Evolutionary conservation across 2,797 vertebrate genomes (phyloP).

Genomic region (Phalloptychus januarius): DNA sequence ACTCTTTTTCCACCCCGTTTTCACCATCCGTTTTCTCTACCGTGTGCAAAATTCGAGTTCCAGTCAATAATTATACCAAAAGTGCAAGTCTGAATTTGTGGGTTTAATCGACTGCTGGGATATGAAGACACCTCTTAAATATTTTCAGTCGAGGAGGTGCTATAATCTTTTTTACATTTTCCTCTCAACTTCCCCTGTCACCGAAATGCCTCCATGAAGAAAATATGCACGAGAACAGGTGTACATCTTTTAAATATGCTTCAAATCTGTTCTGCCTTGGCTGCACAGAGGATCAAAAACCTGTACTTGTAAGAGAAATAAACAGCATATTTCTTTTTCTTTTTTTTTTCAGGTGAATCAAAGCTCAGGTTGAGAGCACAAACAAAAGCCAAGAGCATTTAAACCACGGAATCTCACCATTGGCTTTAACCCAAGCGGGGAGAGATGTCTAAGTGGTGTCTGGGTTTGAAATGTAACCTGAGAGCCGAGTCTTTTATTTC

Average conservation of each 20-base stretch:
- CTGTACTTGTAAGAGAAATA: slow-evolving; percentile 32
- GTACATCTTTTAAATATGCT: slow-evolving; percentile 36
- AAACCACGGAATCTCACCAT: slow-evolving; percentile 50
- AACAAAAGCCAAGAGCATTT: slow-evolving; percentile 50
- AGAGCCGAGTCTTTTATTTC: slow-evolving; percentile 65
- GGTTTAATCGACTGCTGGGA: slow-evolving; percentile 67
- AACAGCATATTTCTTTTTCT: neutral
- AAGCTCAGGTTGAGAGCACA: slow-evolving; percentile 39
- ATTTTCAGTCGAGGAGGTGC: slow-evolving; percentile 48
- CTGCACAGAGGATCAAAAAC: slow-evolving; percentile 28
- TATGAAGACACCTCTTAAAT: slow-evolving; percentile 52
- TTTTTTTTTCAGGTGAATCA: slow-evolving; percentile 24
- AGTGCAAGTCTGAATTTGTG: slow-evolving; percentile 57
- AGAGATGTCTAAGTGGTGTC: slow-evolving; percentile 55
- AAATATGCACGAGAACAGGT: slow-evolving; percentile 30
- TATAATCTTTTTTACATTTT: slow-evolving; percentile 48
- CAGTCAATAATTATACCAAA: slow-evolving; percentile 65
- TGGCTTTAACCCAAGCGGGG: slow-evolving; percentile 58
- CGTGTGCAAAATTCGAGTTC: slow-evolving; percentile 31
- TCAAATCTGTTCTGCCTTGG: slow-evolving; percentile 39
- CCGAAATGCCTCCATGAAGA: slow-evolving; percentile 43
- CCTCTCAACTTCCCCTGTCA: slow-evolving; percentile 27
- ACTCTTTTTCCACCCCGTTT: neutral
- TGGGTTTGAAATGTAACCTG: slow-evolving; percentile 65
- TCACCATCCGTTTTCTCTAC: neutral